These are phyloP conservation scores for Eleginops maclovinus DNA, from an alignment of 2,113 vertebrate species.

Conservation along the genomic window DNA sequence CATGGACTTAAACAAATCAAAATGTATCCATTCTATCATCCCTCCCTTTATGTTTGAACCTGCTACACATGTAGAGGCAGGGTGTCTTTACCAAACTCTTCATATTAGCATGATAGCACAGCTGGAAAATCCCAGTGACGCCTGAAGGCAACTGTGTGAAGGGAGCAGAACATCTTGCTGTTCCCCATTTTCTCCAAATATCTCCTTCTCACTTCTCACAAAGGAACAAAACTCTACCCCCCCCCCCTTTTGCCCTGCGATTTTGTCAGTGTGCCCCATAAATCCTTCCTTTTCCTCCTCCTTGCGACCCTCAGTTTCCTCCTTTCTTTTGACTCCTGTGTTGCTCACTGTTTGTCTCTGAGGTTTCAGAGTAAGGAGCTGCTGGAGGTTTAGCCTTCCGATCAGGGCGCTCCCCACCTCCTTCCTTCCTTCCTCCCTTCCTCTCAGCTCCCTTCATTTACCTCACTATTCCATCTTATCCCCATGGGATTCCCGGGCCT, in stretches of 20 bases:
- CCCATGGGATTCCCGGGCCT: slow-evolving; percentile 66
- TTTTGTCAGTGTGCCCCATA: background rate
- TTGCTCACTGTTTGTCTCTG: slow-evolving; percentile 10
- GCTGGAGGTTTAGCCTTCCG: slow-evolving; percentile 32
- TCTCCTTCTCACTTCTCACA: background rate
- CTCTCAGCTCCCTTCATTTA: slow-evolving; percentile 17
- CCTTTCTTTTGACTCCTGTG: slow-evolving; percentile 35
- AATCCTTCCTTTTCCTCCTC: background rate
- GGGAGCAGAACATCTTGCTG: background rate
- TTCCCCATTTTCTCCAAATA: slow-evolving; percentile 11
- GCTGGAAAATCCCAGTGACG: slow-evolving; percentile 27
- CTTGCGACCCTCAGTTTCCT: slow-evolving; percentile 18
- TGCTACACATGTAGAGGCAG: background rate
- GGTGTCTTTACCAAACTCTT: slow-evolving; percentile 15
- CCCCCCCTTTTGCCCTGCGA: background rate
- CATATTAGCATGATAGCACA: slow-evolving; percentile 9
- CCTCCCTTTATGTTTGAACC: background rate
- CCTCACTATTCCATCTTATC: slow-evolving; percentile 47
- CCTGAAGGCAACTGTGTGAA: slow-evolving; percentile 30
- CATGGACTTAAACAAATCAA: background rate
- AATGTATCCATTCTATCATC: background rate
- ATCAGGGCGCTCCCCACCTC: slow-evolving; percentile 21
- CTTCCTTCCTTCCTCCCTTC: background rate
- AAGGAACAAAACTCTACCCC: too few species aligned
- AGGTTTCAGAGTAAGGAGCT: slow-evolving; percentile 33